These are phyloP conservation scores for Alloplasta piceator DNA, from an alignment of 2,888 invertebrate species.

Conservation along the genomic window DNA sequence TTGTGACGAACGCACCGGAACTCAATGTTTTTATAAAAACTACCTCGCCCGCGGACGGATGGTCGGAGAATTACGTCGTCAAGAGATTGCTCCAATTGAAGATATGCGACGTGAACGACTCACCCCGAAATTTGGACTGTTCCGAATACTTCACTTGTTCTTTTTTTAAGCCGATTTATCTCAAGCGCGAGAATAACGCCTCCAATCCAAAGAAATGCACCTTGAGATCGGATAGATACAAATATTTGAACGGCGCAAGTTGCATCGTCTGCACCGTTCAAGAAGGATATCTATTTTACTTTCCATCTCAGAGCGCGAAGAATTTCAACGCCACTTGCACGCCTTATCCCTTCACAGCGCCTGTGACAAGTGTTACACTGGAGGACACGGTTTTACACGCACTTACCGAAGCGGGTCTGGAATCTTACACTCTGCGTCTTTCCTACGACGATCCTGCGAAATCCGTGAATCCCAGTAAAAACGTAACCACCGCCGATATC, in stretches of 20 bases:
- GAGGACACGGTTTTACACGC: constrained; percentile 90
- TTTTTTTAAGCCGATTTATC: constrained; percentile 83
- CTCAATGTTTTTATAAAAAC: constrained; percentile 83
- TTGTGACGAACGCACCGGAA: constrained; percentile 80
- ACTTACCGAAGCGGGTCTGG: constrained; percentile 90
- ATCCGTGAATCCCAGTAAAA: constrained; percentile 83
- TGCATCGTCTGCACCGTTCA: constrained; percentile 87
- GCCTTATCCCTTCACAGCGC: constrained; percentile 89
- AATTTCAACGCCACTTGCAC: constrained; percentile 75
- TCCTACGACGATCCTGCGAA: constrained; percentile 86
- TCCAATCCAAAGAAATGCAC: constrained; percentile 78
- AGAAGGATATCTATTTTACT: constrained; percentile 90
- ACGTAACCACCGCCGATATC: constrained; percentile 85
- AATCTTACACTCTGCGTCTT: constrained; percentile 88
- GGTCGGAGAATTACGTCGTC: constrained; percentile 83
- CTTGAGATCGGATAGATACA: constrained; percentile 85
- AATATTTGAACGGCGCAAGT: constrained; percentile 86
- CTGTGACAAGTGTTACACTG: constrained; percentile 87
- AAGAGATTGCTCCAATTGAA: constrained; percentile 84
- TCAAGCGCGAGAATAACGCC: constrained; percentile 75
- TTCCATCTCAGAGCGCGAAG: constrained; percentile 80
- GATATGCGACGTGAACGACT: constrained; percentile 81
- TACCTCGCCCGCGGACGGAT: constrained; percentile 81
- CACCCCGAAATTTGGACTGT: constrained; percentile 81
- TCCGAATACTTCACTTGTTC: constrained; percentile 85